phyloP scores from a whole-genome alignment of 1,140 invertebrate species.

The Oryzaephilus surinamensis region DNA sequence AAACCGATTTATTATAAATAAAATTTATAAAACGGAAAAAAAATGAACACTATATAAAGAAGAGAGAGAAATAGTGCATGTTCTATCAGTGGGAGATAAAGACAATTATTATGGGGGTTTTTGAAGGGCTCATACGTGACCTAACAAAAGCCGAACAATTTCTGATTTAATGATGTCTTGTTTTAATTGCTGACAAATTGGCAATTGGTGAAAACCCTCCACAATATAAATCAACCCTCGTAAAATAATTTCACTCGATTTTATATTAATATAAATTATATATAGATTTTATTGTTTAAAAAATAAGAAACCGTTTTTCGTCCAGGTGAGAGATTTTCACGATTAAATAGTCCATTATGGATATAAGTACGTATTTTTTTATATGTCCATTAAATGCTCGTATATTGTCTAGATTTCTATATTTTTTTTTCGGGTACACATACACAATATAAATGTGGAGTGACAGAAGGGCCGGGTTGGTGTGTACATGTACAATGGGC shows the following conservation, averaged over 20 bases:
- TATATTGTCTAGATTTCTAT: conserved; percentile 9
- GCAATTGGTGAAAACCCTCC: conserved; percentile 31
- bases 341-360: conserved; percentile 20
- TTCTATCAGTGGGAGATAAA: too few species aligned
- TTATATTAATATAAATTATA: too few species aligned
- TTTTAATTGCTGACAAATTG: conserved; percentile 40
- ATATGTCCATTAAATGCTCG: too few species aligned
- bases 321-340: conserved; percentile 17
- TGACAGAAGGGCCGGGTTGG: conserved; percentile 12
- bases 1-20: too few species aligned
- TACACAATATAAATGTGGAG: conserved; percentile 16
- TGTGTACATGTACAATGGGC: conserved; percentile 16
- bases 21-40: too few species aligned
- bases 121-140: conserved; percentile 36
- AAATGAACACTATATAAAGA: too few species aligned
- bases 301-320: too few species aligned
- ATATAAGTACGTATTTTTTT: conserved; percentile 17
- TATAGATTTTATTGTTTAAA: too few species aligned
- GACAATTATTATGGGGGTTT: too few species aligned
- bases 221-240: too few species aligned
- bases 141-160: conserved; percentile 36
- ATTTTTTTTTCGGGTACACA: conserved; percentile 9
- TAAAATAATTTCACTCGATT: too few species aligned
- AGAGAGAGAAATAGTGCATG: too few species aligned
- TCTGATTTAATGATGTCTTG: conserved; percentile 40